Evolutionary conservation across 2,113 vertebrate species (phyloP), one percentile per base, ranked within the genome.

Genomic region (Oncorhynchus tshawytscha): DNA sequence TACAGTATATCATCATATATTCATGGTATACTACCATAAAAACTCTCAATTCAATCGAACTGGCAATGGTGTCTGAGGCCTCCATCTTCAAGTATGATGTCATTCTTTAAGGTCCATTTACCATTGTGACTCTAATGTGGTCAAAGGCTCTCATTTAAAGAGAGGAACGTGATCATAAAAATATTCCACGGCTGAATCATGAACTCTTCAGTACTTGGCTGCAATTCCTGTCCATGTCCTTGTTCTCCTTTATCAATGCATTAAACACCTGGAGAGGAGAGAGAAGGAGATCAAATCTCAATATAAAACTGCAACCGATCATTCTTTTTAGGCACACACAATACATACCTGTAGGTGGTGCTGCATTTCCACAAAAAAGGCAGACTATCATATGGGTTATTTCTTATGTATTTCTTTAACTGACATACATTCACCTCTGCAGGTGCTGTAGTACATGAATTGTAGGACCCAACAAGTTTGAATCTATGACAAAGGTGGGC

Each of bases 191-290:
- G n/a, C 7, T 62, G 3, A 16, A 65, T 81, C 78, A 91, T 90
- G 90, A 95, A 86, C 90, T 95, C 92, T 95, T 96, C 7, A 93
- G 84, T 83, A 93, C 90, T 80, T 94, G 94, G 79, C 92, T 95
- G 81, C 88, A 91, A 81, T 92, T 95, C 87, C 95, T 96, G 76
- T 96, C 95, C 72, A 88, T 90, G 88, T 97, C 95, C 92, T 96
- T 96, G 88, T 89, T 92, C 90, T 96, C 96, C 94, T 96, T 96
- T 93, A 95, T 95, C 85, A 96, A 88, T 73, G 95, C 93, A 75
- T 92, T 90, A 92, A 97, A 97, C 54, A 96, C 96, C 96, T 97
- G 66, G 71, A 48, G 45, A 18, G 60, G 34, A 76, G 64, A 70
- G 9, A 68, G 31, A 34, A 34, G 39, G 9, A 11, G 39, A 45